Conservation (phyloP, 2,888 invertebrate genomes). For the Sinhomidia bicolor region DNA sequence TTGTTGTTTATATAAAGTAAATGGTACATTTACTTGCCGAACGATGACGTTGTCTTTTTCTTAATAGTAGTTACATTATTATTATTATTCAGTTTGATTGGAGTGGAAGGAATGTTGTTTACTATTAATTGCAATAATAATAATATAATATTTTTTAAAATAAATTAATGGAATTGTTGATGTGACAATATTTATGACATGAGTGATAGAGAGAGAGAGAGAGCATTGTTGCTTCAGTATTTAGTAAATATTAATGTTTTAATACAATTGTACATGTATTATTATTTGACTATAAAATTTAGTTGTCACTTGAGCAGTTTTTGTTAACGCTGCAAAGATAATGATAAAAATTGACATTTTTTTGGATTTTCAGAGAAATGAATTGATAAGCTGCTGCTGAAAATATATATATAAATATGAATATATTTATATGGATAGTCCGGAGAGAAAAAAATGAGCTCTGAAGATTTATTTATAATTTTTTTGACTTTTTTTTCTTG, state of each 20-base stretch:
- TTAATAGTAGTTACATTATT: neutral
- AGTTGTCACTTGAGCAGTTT: constrained; percentile 10
- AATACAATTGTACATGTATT: neutral
- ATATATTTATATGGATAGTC: too few species aligned
- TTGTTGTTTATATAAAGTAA: neutral
- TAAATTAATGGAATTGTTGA: neutral
- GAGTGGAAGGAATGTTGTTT: neutral
- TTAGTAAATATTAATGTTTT: neutral
- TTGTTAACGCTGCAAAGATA: neutral
- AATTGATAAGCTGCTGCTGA: constrained; percentile 2
- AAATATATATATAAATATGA: too few species aligned
- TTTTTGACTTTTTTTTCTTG: neutral
- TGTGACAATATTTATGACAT: constrained; percentile 33
- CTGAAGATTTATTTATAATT: neutral
- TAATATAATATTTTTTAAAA: neutral
- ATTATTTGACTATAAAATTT: neutral
- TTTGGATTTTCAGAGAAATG: neutral
- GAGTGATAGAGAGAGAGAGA: too few species aligned
- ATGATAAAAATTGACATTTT: too few species aligned
- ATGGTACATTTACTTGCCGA: neutral
- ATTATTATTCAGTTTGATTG: neutral
- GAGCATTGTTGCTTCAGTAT: constrained; percentile 6
- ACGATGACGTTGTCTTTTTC: neutral
- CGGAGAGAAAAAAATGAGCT: neutral
- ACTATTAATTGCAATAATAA: neutral